Evolutionary conservation across 2,888 invertebrate genomes (phyloP).

Genomic region (Parnassius orleans): DNA sequence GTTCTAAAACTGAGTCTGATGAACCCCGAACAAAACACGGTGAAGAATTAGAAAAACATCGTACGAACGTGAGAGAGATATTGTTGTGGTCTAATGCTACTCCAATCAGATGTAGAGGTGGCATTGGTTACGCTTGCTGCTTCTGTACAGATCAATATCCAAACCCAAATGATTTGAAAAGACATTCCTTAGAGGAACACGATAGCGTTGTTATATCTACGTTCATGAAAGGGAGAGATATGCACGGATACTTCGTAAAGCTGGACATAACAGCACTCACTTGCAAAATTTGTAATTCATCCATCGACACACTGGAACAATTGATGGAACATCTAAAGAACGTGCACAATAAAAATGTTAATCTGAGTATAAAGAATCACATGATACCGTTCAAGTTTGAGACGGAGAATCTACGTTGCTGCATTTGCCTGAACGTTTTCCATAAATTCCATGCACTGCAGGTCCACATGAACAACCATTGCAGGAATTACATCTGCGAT

Average conservation of each 20-base stretch:
- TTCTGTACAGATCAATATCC: conserved; percentile 45
- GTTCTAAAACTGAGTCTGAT: background rate
- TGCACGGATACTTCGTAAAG: conserved; percentile 45
- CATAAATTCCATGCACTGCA: conserved; percentile 46
- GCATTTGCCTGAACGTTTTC: conserved; percentile 45
- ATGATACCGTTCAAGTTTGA: conserved; percentile 58
- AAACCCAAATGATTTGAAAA: conserved; percentile 46
- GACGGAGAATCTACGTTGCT: conserved; percentile 42
- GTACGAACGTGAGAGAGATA: conserved; percentile 42
- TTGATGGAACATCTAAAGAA: conserved; percentile 45
- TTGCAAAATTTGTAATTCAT: conserved; percentile 47
- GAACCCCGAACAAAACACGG: conserved; percentile 32
- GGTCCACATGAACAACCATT: conserved; percentile 55
- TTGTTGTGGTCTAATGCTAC: conserved; percentile 50
- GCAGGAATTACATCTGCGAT: conserved; percentile 50
- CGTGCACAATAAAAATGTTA: conserved; percentile 42
- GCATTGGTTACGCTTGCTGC: conserved; percentile 47
- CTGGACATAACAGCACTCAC: conserved; percentile 53
- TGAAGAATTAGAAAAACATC: conserved; percentile 37
- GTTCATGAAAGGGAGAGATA: conserved; percentile 42
- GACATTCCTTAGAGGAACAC: conserved; percentile 41
- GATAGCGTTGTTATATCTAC: conserved; percentile 34
- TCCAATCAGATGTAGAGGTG: conserved; percentile 43
- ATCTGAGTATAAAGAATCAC: conserved; percentile 48
- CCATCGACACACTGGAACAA: conserved; percentile 41